These are phyloP conservation scores for Megaustenia siamemsis DNA, from an alignment of 2,888 invertebrate genomes.

Conservation along the genomic window DNA sequence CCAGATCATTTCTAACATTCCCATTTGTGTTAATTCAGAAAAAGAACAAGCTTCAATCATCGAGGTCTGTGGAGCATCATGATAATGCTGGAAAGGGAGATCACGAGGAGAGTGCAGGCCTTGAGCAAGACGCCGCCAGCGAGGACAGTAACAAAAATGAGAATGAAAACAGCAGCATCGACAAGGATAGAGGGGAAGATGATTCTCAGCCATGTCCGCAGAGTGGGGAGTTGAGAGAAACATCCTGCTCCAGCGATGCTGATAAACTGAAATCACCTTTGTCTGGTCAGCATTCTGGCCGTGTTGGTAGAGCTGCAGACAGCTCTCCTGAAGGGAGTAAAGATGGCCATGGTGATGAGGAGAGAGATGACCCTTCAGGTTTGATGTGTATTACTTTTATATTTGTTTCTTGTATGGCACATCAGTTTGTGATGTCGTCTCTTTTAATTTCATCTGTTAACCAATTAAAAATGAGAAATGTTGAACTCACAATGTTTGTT, in stretches of 20 bases:
- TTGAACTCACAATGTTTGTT: too few relatives aligned
- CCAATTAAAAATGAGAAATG: too few relatives aligned
- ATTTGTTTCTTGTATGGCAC: too few relatives aligned
- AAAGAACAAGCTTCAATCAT: slow-evolving; percentile 38
- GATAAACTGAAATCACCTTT: too few relatives aligned
- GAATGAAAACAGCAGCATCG: slow-evolving; percentile 12
- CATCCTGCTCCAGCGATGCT: not conserved
- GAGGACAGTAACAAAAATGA: slow-evolving; percentile 43
- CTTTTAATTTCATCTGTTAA: too few relatives aligned
- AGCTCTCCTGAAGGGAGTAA: slow-evolving; percentile 50
- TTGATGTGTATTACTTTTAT: not conserved
- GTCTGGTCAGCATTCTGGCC: not conserved
- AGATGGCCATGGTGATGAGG: slow-evolving; percentile 30
- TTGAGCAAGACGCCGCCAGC: slow-evolving; percentile 38
- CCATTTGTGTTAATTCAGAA: slow-evolving; percentile 25
- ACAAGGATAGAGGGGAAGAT: slow-evolving; percentile 14
- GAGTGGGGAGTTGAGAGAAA: not conserved
- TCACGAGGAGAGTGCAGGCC: slow-evolving; percentile 28
- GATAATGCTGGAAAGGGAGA: slow-evolving; percentile 18
- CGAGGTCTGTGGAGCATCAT: slow-evolving; percentile 27
- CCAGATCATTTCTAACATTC: too few relatives aligned
- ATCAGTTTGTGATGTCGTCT: too few relatives aligned
- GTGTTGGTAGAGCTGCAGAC: slow-evolving; percentile 17
- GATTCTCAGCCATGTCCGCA: not conserved
- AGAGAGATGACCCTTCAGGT: slow-evolving; percentile 56